Percentiles rank a stretch among this genome's conserved stretches.
Evolutionary conservation across 2,797 vertebrate species (phyloP).

Genomic region (Amniataba percoides): DNA sequence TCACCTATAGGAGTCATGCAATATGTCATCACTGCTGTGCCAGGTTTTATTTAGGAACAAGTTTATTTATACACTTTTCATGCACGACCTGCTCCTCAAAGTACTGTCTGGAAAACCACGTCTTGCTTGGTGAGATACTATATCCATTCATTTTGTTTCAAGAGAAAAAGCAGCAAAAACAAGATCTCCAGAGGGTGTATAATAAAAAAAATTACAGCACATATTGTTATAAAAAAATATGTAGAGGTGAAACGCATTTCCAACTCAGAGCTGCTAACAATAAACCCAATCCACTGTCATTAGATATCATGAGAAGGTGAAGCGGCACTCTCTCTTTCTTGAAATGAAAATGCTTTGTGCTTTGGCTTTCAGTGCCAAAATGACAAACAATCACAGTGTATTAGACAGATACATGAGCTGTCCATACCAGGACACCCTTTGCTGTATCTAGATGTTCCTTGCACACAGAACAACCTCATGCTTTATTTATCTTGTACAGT

Average conservation of each 20-base stretch:
- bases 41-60: constrained; percentile 10
- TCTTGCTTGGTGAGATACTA: not conserved
- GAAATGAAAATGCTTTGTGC: no score
- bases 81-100: no score
- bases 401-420: no score
- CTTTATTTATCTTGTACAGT: not conserved
- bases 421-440: not conserved
- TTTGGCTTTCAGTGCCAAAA: no score
- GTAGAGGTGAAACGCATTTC: no score
- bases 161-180: not conserved
- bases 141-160: not conserved
- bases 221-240: no score
- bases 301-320: no score
- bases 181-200: not conserved
- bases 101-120: not conserved
- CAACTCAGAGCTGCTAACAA: no score
- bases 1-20: constrained; percentile 6
- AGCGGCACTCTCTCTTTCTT: no score
- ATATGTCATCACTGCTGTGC: constrained; percentile 12
- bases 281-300: no score
- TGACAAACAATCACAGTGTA: no score
- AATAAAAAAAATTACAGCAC: no score
- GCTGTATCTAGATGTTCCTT: not conserved
- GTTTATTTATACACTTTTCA: not conserved
- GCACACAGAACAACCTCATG: not conserved